These are phyloP conservation scores for Lampropteryx suffumata DNA, from an alignment of 2,888 invertebrate species.

Conservation along the genomic window DNA sequence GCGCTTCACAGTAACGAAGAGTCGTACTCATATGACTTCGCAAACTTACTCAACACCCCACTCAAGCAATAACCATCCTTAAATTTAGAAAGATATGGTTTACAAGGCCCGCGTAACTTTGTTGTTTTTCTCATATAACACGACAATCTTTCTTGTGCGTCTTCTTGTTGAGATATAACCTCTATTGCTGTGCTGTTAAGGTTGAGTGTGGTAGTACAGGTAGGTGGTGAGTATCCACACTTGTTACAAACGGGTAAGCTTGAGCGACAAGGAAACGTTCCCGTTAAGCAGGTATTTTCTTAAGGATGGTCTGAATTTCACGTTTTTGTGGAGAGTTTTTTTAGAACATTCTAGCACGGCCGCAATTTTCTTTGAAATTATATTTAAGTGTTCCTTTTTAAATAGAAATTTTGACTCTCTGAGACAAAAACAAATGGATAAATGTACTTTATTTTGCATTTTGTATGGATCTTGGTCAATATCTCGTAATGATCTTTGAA, in stretches of 20 bases:
- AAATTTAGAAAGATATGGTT: not conserved
- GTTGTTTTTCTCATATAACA: constrained; percentile 21
- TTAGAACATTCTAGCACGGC: not conserved
- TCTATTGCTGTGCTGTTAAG: not conserved
- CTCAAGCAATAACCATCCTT: constrained; percentile 11
- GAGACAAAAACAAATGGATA: too few species aligned
- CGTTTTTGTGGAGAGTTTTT: constrained; percentile 12
- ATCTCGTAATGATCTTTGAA: too few species aligned
- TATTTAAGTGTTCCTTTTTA: too few species aligned
- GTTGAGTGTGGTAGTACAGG: not conserved
- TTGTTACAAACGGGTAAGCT: constrained; percentile 40
- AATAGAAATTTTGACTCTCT: too few species aligned
- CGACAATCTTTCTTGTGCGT: constrained; percentile 6
- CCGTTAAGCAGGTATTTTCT: constrained; percentile 40
- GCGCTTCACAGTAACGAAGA: constrained; percentile 49
- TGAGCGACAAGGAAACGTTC: constrained; percentile 43
- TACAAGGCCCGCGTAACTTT: not conserved
- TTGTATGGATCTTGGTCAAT: too few species aligned
- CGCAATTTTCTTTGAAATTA: too few species aligned
- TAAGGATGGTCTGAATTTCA: constrained; percentile 27
- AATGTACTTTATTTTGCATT: too few species aligned
- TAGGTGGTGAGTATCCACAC: constrained; percentile 33
- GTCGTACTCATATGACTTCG: constrained; percentile 39
- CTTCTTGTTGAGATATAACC: not conserved
- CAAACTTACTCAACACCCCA: not conserved